A percentile compares a stretch with the other conserved stretches of the same genome.
Evolutionary conservation across 2,113 vertebrate species (phyloP).

Genomic region (Fregata magnificens): DNA sequence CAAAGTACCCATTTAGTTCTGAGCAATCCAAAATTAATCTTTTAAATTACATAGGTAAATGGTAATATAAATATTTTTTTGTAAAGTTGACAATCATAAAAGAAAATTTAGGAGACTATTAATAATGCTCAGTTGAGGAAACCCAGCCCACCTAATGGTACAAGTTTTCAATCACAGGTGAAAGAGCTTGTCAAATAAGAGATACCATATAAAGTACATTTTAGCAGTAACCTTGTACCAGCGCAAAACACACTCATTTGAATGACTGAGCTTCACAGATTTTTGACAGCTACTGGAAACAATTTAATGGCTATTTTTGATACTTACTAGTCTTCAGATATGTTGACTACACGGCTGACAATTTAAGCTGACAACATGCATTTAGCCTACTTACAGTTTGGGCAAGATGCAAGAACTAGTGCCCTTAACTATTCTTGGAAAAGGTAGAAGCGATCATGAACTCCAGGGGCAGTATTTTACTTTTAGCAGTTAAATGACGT

Average conservation of each 20-base stretch:
- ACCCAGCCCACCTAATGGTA: not conserved
- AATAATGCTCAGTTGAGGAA: not conserved
- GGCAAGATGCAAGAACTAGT: not conserved
- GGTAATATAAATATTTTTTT: not conserved
- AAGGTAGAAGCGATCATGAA: not conserved
- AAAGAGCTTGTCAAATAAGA: not conserved
- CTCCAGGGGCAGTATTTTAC: not conserved
- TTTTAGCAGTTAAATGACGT: not conserved
- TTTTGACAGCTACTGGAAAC: constrained; percentile 1
- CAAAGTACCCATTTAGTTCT: not conserved
- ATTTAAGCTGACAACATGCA: not conserved
- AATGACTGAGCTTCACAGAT: not conserved
- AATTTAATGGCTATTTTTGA: not conserved
- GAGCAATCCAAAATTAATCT: not conserved
- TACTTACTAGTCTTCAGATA: not conserved
- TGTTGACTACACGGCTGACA: not conserved
- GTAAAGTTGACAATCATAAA: not conserved
- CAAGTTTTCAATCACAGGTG: not conserved
- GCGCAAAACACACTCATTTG: not conserved
- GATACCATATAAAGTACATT: not conserved
- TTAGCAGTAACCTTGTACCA: not conserved
- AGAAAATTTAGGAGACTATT: not conserved
- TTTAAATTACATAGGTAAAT: not conserved
- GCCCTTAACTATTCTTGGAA: not conserved
- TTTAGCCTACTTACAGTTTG: not conserved